Base-by-base conservation (phyloP, 2,113 vertebrate genomes). In the Entelurus aequoreus region DNA sequence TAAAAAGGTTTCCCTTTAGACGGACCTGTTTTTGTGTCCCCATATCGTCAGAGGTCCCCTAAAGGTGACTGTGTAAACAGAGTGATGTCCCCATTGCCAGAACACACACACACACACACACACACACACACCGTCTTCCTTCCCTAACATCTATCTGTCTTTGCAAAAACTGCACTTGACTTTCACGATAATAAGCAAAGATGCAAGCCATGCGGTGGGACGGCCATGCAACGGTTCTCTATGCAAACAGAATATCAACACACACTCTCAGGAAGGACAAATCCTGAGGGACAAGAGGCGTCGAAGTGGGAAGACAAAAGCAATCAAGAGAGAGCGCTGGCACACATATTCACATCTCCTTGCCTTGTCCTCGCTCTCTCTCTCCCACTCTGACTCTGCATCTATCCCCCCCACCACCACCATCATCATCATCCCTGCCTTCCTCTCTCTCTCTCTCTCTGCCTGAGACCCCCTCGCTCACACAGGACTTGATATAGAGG, bases 401-500 rank as follows among this genome's bases (percentile, higher is more conserved):
- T 53, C 57, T 64, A 62, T 68, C 73, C 54, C 66, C 35, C 59
- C 36, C 54, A 48, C 69, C 66, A 16, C 59, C 38, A 65, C 15
- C 56, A 60, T 42, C 66, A 16, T 56, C 40, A 65, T n/a, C 56
- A 60, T 48, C 67, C 48, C 60, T 61, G 52, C 66, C 60, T 54
- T 40, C 46, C 28, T 28, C 28, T 28, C 28, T 52, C 28, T 28
- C 28, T 28, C 28, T 52, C 69, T 56, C 63, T 59, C 63, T 65
- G 54, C 46, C 51, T 2, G 60, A 71, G 65, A 38, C 71, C 48
- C 81, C 76, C 75, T 69, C 80, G 72, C 81, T 70, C 68, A 80
- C 75, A 76, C 71, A 69, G 79, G 76, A 87, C 80, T 79, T 77
- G 85, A 80, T 77, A 76, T 82, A 71, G 82, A 82, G 28, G 81